Conservation (phyloP, 1,140 invertebrate genomes). For the Tribolium madens region DNA sequence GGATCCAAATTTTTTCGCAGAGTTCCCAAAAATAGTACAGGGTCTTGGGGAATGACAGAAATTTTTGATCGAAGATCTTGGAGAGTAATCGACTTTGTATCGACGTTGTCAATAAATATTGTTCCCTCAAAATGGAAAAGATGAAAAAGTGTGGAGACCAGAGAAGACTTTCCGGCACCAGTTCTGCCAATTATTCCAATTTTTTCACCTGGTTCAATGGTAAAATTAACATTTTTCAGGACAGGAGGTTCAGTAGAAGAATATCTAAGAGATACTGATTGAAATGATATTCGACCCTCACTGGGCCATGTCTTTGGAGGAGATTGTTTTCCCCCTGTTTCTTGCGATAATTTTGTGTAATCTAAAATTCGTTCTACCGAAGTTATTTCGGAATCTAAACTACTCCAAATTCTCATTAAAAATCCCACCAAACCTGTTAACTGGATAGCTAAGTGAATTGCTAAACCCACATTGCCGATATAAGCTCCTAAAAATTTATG, state of each 20-base stretch:
- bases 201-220: slow-evolving; percentile 70
- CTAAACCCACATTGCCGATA: neutral
- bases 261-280: neutral
- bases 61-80: slow-evolving; percentile 72
- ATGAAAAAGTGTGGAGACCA: slow-evolving; percentile 78
- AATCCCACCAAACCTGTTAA: slow-evolving; percentile 64
- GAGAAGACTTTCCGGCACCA: slow-evolving; percentile 84
- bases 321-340: slow-evolving; percentile 66
- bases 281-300: neutral
- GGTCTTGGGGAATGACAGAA: slow-evolving; percentile 59
- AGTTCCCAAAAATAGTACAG: slow-evolving; percentile 1
- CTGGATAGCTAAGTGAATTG: neutral
- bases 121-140: slow-evolving; percentile 69
- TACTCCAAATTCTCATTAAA: slow-evolving; percentile 72
- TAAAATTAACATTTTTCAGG: slow-evolving; percentile 72
- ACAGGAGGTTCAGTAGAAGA: neutral
- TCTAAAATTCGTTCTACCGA: slow-evolving; percentile 82
- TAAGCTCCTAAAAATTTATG: neutral
- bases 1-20: slow-evolving; percentile 6
- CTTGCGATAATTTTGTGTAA: slow-evolving; percentile 76
- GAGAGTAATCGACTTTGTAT: slow-evolving; percentile 72
- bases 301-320: slow-evolving; percentile 63
- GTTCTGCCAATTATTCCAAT: slow-evolving; percentile 82
- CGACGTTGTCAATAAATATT: slow-evolving; percentile 74
- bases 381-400: slow-evolving; percentile 81